A percentile compares a stretch with the other conserved stretches of the same genome.
phyloP scores from a whole-genome alignment of 2,888 invertebrate genomes.

The Drosophila multiciliata region DNA sequence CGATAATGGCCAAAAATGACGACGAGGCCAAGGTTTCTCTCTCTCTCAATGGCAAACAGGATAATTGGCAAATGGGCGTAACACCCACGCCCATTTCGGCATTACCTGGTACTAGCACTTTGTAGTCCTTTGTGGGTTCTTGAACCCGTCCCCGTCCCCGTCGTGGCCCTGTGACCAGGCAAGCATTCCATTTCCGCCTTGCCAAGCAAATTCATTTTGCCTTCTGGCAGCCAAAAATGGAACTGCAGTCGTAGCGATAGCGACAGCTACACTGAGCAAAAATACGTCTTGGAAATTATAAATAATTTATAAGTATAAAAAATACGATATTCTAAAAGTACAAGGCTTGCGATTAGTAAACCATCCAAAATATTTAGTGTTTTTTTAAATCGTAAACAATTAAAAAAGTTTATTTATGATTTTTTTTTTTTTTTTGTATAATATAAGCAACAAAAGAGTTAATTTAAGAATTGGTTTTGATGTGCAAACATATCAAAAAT shows the following conservation, averaged over 20 bases:
- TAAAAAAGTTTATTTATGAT: too few species aligned
- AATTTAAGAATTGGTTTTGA: too few species aligned
- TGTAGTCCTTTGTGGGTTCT: slow-evolving; percentile 25
- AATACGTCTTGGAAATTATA: fast-evolving
- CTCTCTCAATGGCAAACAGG: slow-evolving; percentile 36
- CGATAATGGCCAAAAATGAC: slow-evolving; percentile 7
- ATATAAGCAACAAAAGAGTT: too few species aligned
- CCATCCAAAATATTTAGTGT: too few species aligned
- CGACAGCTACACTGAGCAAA: not conserved
- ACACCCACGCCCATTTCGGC: slow-evolving; percentile 8
- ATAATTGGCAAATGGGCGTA: slow-evolving; percentile 39
- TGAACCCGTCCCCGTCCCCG: slow-evolving; percentile 3
- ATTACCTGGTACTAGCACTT: slow-evolving; percentile 17
- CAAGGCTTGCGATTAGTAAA: too few species aligned
- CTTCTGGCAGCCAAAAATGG: not conserved
- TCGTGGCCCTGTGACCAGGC: slow-evolving; percentile 35
- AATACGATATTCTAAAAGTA: not conserved
- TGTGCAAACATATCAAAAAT: too few species aligned
- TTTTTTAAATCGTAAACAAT: too few species aligned
- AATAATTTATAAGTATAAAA: not conserved
- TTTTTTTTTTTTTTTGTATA: too few species aligned
- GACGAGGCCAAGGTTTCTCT: not conserved
- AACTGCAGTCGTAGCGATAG: not conserved
- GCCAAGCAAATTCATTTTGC: slow-evolving; percentile 54
- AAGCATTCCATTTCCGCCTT: slow-evolving; percentile 64